Evolutionary conservation across 2,113 vertebrate species (phyloP), one percentile per base, ranked within the genome.

Genomic region (Sialia sialis): DNA sequence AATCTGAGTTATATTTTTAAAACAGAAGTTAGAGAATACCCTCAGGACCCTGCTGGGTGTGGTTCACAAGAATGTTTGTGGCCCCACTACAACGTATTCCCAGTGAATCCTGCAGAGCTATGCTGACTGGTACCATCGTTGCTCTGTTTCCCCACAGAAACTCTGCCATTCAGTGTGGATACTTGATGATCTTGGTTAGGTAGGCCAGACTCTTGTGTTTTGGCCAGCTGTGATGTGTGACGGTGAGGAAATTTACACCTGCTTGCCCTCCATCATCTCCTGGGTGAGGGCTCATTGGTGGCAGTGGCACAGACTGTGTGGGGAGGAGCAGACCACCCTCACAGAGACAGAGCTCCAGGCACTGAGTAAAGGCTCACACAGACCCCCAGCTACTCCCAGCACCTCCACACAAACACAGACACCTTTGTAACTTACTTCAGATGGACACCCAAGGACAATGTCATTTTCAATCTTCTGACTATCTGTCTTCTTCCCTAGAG

Each of bases 361-460:
- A 58, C 18, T 6, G 75, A 19, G 17, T 19, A 62, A 73, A 72
- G 39, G 27, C 36, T 68, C 48, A 46, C 0, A 1, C 16, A 34
- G 60, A 55, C 2, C 16, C 30, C 13, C 39, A 87, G 51, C 21
- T 54, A 66, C 11, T 16, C 16, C 18, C 38, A 72, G 60, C 38
- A 54, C 7, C 29, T 29, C 29, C 30, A 44, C 36, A 51, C 27
- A 59, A 60, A 80, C 66, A 76, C 41, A 85, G 39, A 74, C 18
- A 58, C 8, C 14, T 16, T 56, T 38, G 13, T 34, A 78, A 68
- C 20, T n/a, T 97, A 98, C 98, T 94, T 93, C 32, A 49, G 38
- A 93, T 4, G 98, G 98, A 85, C 98, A 98, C 7, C 29, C 34
- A 68, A 98, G 58, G 43, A 46, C 20, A 66, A 97, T 77, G 22